Base-by-base conservation (phyloP, 2,888 invertebrate species). In the Leucoma salicis region DNA sequence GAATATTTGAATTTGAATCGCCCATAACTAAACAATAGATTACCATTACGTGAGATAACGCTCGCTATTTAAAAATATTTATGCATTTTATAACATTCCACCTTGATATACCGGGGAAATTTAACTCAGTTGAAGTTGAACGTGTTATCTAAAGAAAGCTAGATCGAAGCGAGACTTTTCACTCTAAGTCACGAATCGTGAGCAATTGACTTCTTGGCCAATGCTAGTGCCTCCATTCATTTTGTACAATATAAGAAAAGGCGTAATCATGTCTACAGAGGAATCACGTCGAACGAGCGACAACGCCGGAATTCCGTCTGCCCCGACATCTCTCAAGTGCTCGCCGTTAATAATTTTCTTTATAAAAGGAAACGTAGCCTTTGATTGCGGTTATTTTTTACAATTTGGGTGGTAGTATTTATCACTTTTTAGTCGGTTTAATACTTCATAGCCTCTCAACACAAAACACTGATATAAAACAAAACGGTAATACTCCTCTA, bases 301-400 rank as follows among this genome's bases (percentile, higher is more conserved):
- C 82, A 79, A 72, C 77, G 73, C 83, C 85, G 85, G 86, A 87
- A 82, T 82, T 86, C 86, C 86, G 85, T 69, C 70, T 58, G 59
- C 70, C 69, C 70, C 74, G 66, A 57, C 76, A 64, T 68, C 66
- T 66, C 57, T 62, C 70, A 68, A 74, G 71, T 70, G 68, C 66
- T 61, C 64, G 54, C 57, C 56, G 65, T 65, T 58, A 70, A 77
- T 78, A 76, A 77, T 77, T 77, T 78, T 74, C 74, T 70, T 68
- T 63, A 62, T 62, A 72, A 79, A 74, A 72, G 67, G 58, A 61
- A 66, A 64, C 61, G 52, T 56, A 51, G 69, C 66, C 66, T 57
- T 66, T 64, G 49, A 62, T 66, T 61, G 64, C 58, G 47, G 53
- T 69, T 57, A n/a, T 69, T 13, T 74, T 66, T 57, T 58, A 64